These are phyloP conservation scores for Drosophila pachea DNA, from an alignment of 1,140 invertebrate species.

Conservation along the genomic window DNA sequence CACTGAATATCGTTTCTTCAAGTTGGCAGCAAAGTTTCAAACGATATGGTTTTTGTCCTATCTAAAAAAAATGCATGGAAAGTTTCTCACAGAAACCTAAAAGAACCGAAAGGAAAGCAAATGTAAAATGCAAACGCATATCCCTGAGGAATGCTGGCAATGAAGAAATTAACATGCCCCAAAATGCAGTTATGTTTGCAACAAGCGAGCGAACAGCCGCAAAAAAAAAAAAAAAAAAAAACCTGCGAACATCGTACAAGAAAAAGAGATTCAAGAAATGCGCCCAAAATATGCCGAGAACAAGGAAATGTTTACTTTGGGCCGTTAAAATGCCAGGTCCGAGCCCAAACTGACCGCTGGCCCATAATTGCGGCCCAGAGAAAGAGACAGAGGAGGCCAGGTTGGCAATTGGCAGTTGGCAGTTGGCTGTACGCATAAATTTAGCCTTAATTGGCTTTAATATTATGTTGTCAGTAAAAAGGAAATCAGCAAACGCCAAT, in stretches of 20 bases:
- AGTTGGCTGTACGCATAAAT: conserved; percentile 68
- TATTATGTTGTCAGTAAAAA: conserved; percentile 72
- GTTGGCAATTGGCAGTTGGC: conserved; percentile 56
- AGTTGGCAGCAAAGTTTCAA: too few relatives aligned
- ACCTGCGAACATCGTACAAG: conserved; percentile 21
- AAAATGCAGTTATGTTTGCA: conserved; percentile 72
- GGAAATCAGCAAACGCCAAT: conserved; percentile 73
- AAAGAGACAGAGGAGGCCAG: conserved; percentile 1
- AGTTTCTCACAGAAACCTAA: conserved; percentile 15
- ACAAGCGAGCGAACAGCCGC: conserved; percentile 29
- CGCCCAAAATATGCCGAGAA: conserved; percentile 69
- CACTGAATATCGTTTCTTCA: too few relatives aligned
- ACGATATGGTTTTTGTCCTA: too few relatives aligned
- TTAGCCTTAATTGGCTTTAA: conserved; percentile 76
- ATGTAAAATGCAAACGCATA: neutral
- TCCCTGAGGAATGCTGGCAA: conserved; percentile 43
- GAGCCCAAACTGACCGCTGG: conserved; percentile 17
- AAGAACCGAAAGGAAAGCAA: conserved; percentile 31
- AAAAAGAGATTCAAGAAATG: conserved; percentile 60
- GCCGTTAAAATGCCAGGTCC: conserved; percentile 61
- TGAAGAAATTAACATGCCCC: conserved; percentile 74
- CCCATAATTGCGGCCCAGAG: conserved; percentile 8
- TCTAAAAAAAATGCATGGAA: too few relatives aligned
- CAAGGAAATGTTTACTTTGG: conserved; percentile 74
- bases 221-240: conserved; percentile 9